Evolutionary conservation across 2,888 invertebrate genomes (phyloP), one percentile per base, ranked within the genome.

Genomic region (Agrochola lychnidis): DNA sequence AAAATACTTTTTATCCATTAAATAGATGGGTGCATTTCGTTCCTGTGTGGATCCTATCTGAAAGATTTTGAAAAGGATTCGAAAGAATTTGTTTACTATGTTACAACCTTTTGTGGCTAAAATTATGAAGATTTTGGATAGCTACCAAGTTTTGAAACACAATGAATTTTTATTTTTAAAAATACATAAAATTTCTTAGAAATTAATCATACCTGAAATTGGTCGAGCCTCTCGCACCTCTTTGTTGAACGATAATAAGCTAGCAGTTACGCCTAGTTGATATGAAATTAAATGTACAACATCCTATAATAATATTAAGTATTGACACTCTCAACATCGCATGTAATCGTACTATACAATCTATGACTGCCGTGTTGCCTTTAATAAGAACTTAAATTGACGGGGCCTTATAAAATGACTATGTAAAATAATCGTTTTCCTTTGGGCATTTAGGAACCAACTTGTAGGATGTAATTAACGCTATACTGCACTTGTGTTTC

Each of bases 381-480:
- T 85, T 70, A 70, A 68, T 61, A 72, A 56, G 63, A 69, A 80
- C 73, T 70, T 74, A 59, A 76, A 70, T 56, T 61, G 19, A 88
- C 61, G 89, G 75, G 87, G 89, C 89, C 89, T 89, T 89, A 88
- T 75, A 75, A 73, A 74, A 76, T 72, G 40, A 69, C 51, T 82
- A 78, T 61, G 48, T 62, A 59, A 74, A 81, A 69, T 48, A 45
- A 36, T 53, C 6, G 14, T 59, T 62, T 68, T 45, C 59, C 30
- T 7, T n/a, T 30, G 63, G 62, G 51, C 45, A 77, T 57, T 67
- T 77, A 53, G 4, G 12, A 82, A 64, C 42, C 48, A 71, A 57
- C 25, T 63, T 82, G 51, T 77, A 63, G 51, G 22, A 19, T 45
- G 40, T 64, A 45, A 25, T 19, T 10, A 71, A 45, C 9, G 4